Evolutionary conservation across 53 echinoderm and acorn worm genomes (phyloP), one percentile per base, ranked within the genome.

Genomic region (Luidia sarsii): DNA sequence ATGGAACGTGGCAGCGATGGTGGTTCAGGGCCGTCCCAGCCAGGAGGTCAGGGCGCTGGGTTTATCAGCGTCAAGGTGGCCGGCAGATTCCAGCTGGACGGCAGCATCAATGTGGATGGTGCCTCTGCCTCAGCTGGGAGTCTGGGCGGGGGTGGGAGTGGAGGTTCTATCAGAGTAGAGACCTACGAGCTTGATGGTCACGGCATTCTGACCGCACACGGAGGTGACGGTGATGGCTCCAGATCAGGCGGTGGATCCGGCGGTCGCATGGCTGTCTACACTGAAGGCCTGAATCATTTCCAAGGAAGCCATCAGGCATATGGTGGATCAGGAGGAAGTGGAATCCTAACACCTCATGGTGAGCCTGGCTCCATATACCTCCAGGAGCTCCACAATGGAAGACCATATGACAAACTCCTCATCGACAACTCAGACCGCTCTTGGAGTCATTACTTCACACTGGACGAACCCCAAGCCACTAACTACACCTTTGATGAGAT

Each of bases 191-290:
- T 94, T 24, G 88, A 91, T 79, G 94, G 94, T 65, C 86, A 91
- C 73, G 94, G 94, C 22, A 16, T 31, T 39, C 50, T 91, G 33
- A 88, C 91, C n/a, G 88, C 94, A 49, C 88, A 91, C 80, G 94
- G 94, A 20, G 94, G 94, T 11, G 88, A 69, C 53, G 94, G 94
- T 14, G 85, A 89, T 63, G 77, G 79, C 3, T 38, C 51, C 8
- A 35, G 70, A 4, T 88, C 91, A 4, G 94, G 94, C n/a, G 94
- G 91, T 48, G 94, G 94, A 27, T 94, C 94, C 28, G 94, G 94
- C 20, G 94, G 94, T 3, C 88, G 88, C 38, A 83, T 94, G 35
- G 69, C 86, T 54, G 83, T 94, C 15, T 86, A 80, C 72, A 83
- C 83, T 3, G 65, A 56, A n/a, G 66, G 65, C 37, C 56, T 45